Evolutionary conservation across 1,140 invertebrate genomes (phyloP), one percentile per base, ranked within the genome.

Genomic region (Odontomachus brunneus): DNA sequence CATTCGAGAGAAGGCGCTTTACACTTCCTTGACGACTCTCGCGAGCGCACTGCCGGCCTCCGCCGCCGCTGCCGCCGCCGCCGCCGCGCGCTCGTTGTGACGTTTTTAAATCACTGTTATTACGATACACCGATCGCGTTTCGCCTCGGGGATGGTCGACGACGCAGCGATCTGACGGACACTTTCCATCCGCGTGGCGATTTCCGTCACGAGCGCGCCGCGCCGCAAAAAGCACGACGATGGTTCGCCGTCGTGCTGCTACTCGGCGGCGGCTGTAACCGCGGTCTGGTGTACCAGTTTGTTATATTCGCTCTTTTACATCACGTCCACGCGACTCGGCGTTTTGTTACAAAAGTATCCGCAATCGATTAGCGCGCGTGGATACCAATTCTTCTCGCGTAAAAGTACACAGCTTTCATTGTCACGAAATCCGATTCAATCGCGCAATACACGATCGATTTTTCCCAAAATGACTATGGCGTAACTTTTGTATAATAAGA

Each of bases 121-220:
- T 87, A 86, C 84, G 84, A 83, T 87, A 73, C 85, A 67, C 71
- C 82, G 84, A 86, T 86, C 84, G 67, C 84, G 72, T 29, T 24
- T 83, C 67, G 82, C 85, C 85, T 67, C 75, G 80, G 67, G 53
- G 80, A 87, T 86, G 85, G 66, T 69, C 84, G 80, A 55, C 84
- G 80, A 55, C 65, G 59, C 80, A 85, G 78, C 80, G 75, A 86
- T 86, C 72, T 59, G 38, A 71, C 84, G 57, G 62, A 65, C 86
- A 91, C 90, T 92, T 91, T 92, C 90, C 89, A 88, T 88, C 84
- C 69, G 90, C 84, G 86, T 89, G 89, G 84, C 88, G 85, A 92
- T 92, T 91, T 91, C 87, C 86, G 87, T 72, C 83, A 85, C 73
- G 85, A 90, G 86, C 85, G 44, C 67, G 22, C 87, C 86, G 84